These are phyloP conservation scores for Teinopalpus imperialis DNA, from an alignment of 2,888 invertebrate genomes.

Conservation along the genomic window DNA sequence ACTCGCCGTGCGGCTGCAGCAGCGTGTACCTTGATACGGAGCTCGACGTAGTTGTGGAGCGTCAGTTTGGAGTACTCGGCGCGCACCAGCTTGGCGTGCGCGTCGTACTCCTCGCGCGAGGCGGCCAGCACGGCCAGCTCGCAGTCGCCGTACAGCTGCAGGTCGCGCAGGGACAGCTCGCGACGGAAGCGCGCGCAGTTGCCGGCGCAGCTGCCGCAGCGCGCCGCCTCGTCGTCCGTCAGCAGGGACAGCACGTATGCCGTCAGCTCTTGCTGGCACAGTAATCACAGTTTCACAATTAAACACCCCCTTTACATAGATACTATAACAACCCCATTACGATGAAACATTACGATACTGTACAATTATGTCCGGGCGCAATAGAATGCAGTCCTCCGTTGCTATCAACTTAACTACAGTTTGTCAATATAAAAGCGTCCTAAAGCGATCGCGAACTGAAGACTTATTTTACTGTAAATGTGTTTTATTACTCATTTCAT, in stretches of 20 bases:
- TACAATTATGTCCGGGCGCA: no score
- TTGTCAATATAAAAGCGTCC: no score
- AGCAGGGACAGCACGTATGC: slow-evolving; percentile 66
- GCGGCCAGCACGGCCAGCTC: slow-evolving; percentile 70
- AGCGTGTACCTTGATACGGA: slow-evolving; percentile 57
- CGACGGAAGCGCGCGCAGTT: slow-evolving; percentile 37
- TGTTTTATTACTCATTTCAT: no score
- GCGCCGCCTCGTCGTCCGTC: slow-evolving; percentile 65
- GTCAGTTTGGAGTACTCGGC: slow-evolving; percentile 61
- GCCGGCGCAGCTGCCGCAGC: slow-evolving; percentile 45
- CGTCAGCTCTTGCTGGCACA: slow-evolving; percentile 61
- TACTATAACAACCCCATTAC: no score
- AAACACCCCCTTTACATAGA: no score
- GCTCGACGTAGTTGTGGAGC: slow-evolving; percentile 53
- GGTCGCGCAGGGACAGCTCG: slow-evolving; percentile 44
- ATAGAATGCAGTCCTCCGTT: no score
- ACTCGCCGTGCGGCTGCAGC: slow-evolving; percentile 68
- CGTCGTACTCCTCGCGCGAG: slow-evolving; percentile 57
- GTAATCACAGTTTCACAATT: no score
- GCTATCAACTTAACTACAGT: no score
- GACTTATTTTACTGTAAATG: no score
- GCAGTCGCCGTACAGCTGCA: slow-evolving; percentile 68
- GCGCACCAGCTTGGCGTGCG: slow-evolving; percentile 63
- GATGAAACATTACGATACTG: no score
- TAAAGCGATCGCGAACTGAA: no score